Base-by-base conservation (phyloP, 2,888 invertebrate genomes). In the Boloria euphrosyne region DNA sequence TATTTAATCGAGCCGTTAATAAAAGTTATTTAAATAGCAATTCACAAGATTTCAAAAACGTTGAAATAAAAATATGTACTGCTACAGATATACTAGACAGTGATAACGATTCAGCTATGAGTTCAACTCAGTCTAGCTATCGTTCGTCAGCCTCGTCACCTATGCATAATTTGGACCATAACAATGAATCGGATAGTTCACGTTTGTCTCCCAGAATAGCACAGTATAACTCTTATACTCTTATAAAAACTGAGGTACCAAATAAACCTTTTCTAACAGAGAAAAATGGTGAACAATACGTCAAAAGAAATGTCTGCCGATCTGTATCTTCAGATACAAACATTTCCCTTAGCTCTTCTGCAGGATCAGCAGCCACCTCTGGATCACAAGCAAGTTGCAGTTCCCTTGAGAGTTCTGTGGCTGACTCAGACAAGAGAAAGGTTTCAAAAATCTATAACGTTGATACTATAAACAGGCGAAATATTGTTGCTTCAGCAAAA, bases 31-130 rank as follows among this genome's bases (percentile, higher is more conserved):
- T 86, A 53, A 86, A 80, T 73, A 81, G 84, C 57, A 68, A 68
- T 63, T 62, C 65, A 22, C 81, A 85, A 55, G 87, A 90, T 71
- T 90, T 83, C 66, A 90, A 89, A 78, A 90, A 90, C 70, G 78
- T 90, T 50, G 92, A 91, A 76, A 85, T 90, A 54, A 91, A 90
- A 81, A 84, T 90, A 72, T 90, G 90, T 66, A 91, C 92, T 16
- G 80, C 87, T 46, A 90, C 90, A 47, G 93, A 84, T 78, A 88
- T 91, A 76, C 94, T 95, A 73, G 96, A 96, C 75, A 96, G 96
- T 77, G 97, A 97, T 82, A 97, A 96, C 78, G 97, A 97, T 84
- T 97, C 97, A 38, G 97, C 97, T 4, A 96, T 97, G 82, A 97
- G 97, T 81, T 96, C 96, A 57, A 96, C 96, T 74, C 95, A 96